These are phyloP conservation scores for Lepidurus couesii DNA, from an alignment of 1,140 invertebrate genomes.

Conservation along the genomic window DNA sequence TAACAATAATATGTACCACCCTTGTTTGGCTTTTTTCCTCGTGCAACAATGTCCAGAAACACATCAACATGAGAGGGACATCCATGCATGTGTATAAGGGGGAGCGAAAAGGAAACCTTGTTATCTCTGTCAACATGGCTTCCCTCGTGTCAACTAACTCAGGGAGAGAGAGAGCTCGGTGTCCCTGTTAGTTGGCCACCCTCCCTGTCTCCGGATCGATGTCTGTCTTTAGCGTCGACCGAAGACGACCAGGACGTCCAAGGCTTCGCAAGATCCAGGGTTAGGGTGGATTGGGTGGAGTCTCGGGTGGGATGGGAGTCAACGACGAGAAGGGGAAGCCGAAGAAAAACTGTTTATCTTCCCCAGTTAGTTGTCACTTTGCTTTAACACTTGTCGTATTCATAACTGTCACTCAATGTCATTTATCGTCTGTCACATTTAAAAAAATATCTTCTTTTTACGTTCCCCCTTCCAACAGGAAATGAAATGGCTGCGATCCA, in stretches of 20 bases:
- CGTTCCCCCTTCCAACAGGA: slow-evolving; percentile 15
- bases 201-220: no score
- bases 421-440: not conserved
- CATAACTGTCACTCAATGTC: not conserved
- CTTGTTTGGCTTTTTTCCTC: not conserved
- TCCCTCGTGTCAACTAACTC: not conserved
- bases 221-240: no score
- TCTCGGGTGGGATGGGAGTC: no score
- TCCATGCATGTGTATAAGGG: not conserved
- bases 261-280: no score
- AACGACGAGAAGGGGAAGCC: not conserved
- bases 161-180: no score
- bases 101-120: not conserved
- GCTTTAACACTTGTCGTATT: not conserved
- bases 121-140: slow-evolving; percentile 19
- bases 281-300: no score
- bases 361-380: not conserved
- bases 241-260: no score
- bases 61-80: not conserved
- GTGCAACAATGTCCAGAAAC: slow-evolving; percentile 15
- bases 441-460: slow-evolving; percentile 10
- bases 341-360: not conserved
- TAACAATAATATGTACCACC: not conserved
- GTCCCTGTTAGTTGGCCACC: no score
- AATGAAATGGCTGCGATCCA: slow-evolving; percentile 36